phyloP scores from a whole-genome alignment of 1,140 invertebrate genomes.

The Camponotus floridanus region DNA sequence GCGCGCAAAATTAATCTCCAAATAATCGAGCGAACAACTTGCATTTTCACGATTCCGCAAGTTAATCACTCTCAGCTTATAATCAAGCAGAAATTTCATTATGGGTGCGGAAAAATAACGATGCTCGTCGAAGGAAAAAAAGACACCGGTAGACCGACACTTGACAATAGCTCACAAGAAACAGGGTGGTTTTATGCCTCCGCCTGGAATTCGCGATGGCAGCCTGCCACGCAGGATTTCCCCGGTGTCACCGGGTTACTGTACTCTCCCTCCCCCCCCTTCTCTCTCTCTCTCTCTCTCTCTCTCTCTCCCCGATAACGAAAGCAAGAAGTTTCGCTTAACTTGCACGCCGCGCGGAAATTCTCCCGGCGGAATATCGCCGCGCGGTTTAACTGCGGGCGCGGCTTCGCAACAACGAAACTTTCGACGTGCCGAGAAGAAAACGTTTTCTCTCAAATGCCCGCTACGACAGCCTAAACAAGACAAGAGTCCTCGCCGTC shows the following conservation, averaged over 20 bases:
- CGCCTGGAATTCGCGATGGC: slow-evolving; percentile 62
- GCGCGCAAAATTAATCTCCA: background rate
- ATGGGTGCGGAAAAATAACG: slow-evolving; percentile 20
- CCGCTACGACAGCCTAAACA: slow-evolving; percentile 55
- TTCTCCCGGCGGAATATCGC: slow-evolving; percentile 59
- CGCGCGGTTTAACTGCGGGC: slow-evolving; percentile 57
- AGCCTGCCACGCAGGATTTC: slow-evolving; percentile 64
- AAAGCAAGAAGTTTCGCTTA: slow-evolving; percentile 68
- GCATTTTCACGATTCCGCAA: slow-evolving; percentile 14
- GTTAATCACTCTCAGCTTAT: slow-evolving; percentile 43
- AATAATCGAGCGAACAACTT: slow-evolving; percentile 14
- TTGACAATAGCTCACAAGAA: slow-evolving; percentile 62
- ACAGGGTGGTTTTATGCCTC: slow-evolving; percentile 65
- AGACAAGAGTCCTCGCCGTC: slow-evolving; percentile 45
- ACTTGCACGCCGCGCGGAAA: slow-evolving; percentile 61
- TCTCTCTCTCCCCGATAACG: slow-evolving; percentile 46
- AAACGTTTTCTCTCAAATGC: slow-evolving; percentile 22
- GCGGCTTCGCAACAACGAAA: slow-evolving; percentile 54
- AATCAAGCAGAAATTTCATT: slow-evolving; percentile 29
- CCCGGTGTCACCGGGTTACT: slow-evolving; percentile 64
- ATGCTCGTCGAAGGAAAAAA: slow-evolving; percentile 1
- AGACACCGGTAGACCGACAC: slow-evolving; percentile 41
- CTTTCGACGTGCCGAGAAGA: slow-evolving; percentile 51
- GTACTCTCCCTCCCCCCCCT: slow-evolving; percentile 6
- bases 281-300: too few relatives aligned